Evolutionary conservation across 1,140 invertebrate genomes (phyloP).

Genomic region (Luehdorfia chinensis): DNA sequence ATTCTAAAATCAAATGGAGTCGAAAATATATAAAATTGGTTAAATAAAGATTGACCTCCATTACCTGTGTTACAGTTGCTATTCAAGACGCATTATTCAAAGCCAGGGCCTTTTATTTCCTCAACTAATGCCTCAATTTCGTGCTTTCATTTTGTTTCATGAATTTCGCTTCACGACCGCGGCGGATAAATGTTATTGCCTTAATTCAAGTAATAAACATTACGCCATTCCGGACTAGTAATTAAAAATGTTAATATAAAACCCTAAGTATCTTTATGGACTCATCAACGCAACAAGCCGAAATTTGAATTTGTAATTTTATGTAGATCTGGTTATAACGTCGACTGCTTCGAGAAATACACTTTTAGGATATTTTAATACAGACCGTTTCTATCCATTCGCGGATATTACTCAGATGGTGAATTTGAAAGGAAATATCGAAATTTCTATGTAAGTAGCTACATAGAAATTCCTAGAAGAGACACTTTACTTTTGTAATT

Average conservation of each 20-base stretch:
- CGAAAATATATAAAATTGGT: too few relatives aligned
- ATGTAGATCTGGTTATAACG: neutral
- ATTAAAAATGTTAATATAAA: constrained; percentile 14
- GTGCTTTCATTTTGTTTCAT: constrained; percentile 11
- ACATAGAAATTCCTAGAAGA: too few relatives aligned
- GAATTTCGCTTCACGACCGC: constrained; percentile 5
- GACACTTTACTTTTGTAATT: too few relatives aligned
- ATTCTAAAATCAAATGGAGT: too few relatives aligned
- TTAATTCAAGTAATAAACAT: constrained; percentile 12
- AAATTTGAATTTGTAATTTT: constrained; percentile 5
- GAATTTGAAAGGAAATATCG: too few relatives aligned
- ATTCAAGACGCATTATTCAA: constrained; percentile 7
- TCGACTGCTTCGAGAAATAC: neutral
- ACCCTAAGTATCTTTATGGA: neutral
- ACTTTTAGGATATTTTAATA: neutral
- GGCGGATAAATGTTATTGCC: constrained; percentile 11
- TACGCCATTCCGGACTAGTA: neutral
- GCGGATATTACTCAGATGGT: too few relatives aligned
- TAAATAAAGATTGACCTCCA: neutral
- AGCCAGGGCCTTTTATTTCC: neutral
- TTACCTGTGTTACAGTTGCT: neutral
- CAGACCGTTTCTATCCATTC: neutral
- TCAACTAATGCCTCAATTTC: constrained; percentile 4
- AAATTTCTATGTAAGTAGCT: too few relatives aligned
- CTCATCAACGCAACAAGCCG: constrained; percentile 1